Evolutionary conservation across 2,797 vertebrate genomes (phyloP), one percentile per base, ranked within the genome.

Genomic region (Amniataba percoides): DNA sequence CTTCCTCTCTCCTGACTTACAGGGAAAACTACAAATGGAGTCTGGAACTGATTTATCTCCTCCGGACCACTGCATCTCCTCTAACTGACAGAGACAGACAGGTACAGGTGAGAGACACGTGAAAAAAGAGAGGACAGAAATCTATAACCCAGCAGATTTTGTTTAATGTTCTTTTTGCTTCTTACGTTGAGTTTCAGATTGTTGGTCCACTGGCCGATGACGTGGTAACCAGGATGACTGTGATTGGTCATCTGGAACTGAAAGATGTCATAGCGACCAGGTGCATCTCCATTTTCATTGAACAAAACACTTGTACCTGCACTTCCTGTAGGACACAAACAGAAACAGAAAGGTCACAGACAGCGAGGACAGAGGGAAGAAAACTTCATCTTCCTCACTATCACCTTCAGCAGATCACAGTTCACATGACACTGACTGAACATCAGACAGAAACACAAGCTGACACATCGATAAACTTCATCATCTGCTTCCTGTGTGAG

Each of bases 241-340:
- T 95, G 94, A 19, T 97, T 97, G 87, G 95, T 92, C 66, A 95
- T 91, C 93, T 98, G 97, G 87, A 96, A 98, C 91, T 98, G 97
- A 90, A 98, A 98, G 87, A 98, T 98, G 89, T 98, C 97, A 0
- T 98, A 98, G 8, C 97, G 96, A 5, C 97, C 97, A 0, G 97
- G 97, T 0, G 97, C 97, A 0, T 98, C 97, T 3, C 97, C 97
- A 0, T 97, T 96, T 91, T 97, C 97, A 1, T 97, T 98, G 89
- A 98, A 98, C 80, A 96, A 88, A 69, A 98, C 97, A 0, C 95
- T 96, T 0, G 97, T 98, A 5, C 97, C 97, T 0, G 97, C 97
- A 0, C 97, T 98, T 72, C 97, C 97, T 97, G 92, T 4, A 8
- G 4, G 45, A 81, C 8, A 66, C 6, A 51, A 14, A 43, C 3